Conservation (phyloP, 2,888 invertebrate genomes). For the Eugnorisma glareosa region DNA sequence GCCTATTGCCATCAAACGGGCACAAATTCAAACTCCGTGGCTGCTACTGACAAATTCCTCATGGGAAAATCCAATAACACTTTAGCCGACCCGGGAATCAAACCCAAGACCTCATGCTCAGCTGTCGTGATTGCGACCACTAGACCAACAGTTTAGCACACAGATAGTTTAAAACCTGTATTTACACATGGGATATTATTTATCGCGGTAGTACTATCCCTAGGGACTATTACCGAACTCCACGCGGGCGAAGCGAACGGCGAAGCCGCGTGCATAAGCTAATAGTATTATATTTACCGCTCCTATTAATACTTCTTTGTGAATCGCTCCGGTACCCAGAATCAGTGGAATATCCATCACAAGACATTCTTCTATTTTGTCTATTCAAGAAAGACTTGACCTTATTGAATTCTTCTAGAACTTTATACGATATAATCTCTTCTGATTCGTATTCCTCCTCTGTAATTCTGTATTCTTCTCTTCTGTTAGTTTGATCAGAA, state of each 20-base stretch:
- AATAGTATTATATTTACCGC: constrained; percentile 48
- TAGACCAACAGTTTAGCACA: too few species aligned
- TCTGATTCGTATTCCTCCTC: constrained; percentile 37
- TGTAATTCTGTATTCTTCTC: constrained; percentile 7
- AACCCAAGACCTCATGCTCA: neutral
- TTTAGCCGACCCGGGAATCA: neutral
- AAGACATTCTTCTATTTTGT: constrained; percentile 60
- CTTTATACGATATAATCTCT: constrained; percentile 80
- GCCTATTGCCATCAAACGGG: neutral
- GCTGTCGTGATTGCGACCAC: neutral
- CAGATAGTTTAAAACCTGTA: too few species aligned
- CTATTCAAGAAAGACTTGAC: constrained; percentile 76
- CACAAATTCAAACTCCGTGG: neutral
- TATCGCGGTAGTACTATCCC: too few species aligned
- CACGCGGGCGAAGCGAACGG: too few species aligned
- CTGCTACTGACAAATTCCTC: neutral
- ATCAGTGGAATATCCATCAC: constrained; percentile 72
- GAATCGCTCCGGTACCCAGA: constrained; percentile 82
- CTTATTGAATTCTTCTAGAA: constrained; percentile 82
- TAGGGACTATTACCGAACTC: too few species aligned
- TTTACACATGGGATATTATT: too few species aligned
- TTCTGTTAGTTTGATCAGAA: constrained; percentile 6
- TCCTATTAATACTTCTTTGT: constrained; percentile 70
- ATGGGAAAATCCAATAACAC: neutral
- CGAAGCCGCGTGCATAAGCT: too few species aligned